Percentiles rank a stretch among this genome's conserved stretches.
phyloP scores from a whole-genome alignment of 2,888 invertebrate genomes.

The Hemistola chrysoprasaria region DNA sequence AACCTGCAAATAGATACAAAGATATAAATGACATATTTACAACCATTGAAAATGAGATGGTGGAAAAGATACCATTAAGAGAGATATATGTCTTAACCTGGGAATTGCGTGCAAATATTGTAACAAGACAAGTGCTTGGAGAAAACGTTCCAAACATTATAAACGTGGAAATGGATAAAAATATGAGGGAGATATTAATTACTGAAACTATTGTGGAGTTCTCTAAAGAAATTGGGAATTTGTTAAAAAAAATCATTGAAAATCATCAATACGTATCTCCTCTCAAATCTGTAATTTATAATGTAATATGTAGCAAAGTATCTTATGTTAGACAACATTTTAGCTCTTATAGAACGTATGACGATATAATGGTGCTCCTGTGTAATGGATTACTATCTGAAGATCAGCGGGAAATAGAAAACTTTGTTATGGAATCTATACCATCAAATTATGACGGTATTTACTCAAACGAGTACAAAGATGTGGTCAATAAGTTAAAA shows the following conservation, averaged over 20 bases:
- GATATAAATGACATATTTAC: neutral
- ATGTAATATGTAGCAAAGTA: neutral
- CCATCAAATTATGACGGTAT: conserved; percentile 21
- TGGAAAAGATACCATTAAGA: neutral
- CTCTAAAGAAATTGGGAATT: neutral
- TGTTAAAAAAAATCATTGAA: conserved; percentile 3
- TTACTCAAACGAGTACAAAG: conserved; percentile 20
- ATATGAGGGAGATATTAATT: too few species aligned
- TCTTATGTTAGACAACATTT: neutral
- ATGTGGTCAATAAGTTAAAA: conserved; percentile 31
- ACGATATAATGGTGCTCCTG: neutral
- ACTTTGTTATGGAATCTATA: conserved; percentile 36
- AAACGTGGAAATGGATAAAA: neutral
- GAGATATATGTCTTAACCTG: conserved; percentile 1
- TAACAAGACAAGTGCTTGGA: neutral
- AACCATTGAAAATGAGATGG: neutral
- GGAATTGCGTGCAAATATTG: neutral
- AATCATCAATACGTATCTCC: neutral
- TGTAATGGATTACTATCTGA: conserved; percentile 12
- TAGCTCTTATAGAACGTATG: neutral
- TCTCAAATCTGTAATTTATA: neutral
- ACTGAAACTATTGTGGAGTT: neutral
- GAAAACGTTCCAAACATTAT: neutral
- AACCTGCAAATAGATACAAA: neutral
- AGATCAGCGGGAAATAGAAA: conserved; percentile 29